Evolutionary conservation across 2,888 invertebrate species (phyloP).

Genomic region (Crioceris asparagi): DNA sequence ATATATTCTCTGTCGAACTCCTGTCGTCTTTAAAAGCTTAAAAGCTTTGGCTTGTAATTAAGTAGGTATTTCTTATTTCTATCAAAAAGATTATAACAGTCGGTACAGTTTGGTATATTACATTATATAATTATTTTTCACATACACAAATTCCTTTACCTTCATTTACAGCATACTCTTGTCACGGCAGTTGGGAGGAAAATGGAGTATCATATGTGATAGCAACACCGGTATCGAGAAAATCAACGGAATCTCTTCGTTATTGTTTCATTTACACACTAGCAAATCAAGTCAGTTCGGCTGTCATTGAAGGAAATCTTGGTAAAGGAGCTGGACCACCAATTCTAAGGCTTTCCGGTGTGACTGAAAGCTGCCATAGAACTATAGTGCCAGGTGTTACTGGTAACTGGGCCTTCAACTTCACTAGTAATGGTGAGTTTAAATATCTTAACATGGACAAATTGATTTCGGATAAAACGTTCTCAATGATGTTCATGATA

Average conservation of each 20-base stretch:
- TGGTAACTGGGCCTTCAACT: constrained; percentile 54
- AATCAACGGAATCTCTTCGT: constrained; percentile 42
- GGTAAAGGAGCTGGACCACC: constrained; percentile 26
- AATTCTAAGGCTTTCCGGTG: constrained; percentile 41
- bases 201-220: constrained; percentile 54
- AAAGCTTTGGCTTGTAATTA: constrained; percentile 3
- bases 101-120: too few relatives aligned
- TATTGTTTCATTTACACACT: constrained; percentile 54
- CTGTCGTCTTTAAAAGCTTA: too few relatives aligned
- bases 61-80: constrained; percentile 4
- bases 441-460: too few relatives aligned
- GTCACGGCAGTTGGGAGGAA: constrained; percentile 64
- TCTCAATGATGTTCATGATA: neutral
- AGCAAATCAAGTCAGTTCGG: constrained; percentile 24
- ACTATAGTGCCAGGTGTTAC: constrained; percentile 42
- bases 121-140: neutral
- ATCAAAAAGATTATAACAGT: too few relatives aligned
- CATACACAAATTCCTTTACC: neutral
- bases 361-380: constrained; percentile 48
- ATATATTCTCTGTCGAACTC: too few relatives aligned
- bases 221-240: constrained; percentile 47
- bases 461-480: too few relatives aligned
- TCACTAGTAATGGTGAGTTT: constrained; percentile 52
- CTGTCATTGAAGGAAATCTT: constrained; percentile 23
- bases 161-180: constrained; percentile 49